These are phyloP conservation scores for Pelodytes ibericus DNA, from an alignment of 2,797 vertebrate species.

Conservation along the genomic window DNA sequence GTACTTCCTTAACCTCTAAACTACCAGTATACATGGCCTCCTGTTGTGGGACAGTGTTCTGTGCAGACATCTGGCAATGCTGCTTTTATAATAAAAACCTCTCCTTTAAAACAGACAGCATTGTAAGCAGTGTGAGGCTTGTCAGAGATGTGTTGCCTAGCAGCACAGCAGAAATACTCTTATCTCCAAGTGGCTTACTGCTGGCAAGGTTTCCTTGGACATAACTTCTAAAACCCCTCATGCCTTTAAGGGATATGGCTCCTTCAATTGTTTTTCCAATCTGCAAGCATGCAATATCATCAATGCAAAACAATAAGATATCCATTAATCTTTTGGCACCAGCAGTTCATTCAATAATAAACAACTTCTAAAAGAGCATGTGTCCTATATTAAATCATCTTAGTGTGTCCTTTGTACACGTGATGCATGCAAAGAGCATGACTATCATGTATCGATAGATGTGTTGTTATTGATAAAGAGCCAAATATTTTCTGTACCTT, in stretches of 20 bases:
- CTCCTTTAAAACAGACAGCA: background rate
- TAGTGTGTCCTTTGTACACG: background rate
- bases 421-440: too few relatives aligned
- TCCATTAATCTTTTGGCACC: constrained; percentile 36
- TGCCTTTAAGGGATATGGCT: constrained; percentile 41
- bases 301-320: constrained; percentile 37
- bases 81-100: constrained; percentile 7
- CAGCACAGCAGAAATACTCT: constrained; percentile 26
- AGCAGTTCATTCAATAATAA: constrained; percentile 19
- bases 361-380: constrained; percentile 6
- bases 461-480: too few relatives aligned
- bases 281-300: constrained; percentile 22
- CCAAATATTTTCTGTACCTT: too few relatives aligned
- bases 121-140: background rate
- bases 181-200: constrained; percentile 29
- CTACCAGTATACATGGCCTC: background rate
- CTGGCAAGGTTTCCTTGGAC: constrained; percentile 30
- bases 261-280: constrained; percentile 29
- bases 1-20: background rate
- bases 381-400: constrained; percentile 11
- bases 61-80: background rate
- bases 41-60: background rate
- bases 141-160: constrained; percentile 28
- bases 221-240: constrained; percentile 18
- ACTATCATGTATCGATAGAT: too few relatives aligned